Evolutionary conservation across 2,888 invertebrate genomes (phyloP).

Genomic region (Agonopterix heracliana): DNA sequence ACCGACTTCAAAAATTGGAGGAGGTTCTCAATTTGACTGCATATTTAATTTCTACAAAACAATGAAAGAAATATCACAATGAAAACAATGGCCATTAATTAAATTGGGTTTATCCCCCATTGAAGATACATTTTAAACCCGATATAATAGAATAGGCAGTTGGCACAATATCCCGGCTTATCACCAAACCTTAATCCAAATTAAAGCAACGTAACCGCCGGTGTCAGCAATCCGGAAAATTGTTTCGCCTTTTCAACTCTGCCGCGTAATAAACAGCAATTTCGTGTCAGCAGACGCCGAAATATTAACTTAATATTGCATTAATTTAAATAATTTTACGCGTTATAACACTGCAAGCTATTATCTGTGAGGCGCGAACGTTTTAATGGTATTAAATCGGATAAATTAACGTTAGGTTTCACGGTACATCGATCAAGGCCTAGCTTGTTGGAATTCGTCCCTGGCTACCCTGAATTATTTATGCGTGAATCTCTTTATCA

Average conservation of each 20-base stretch:
- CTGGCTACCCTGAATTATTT: too few relatives aligned
- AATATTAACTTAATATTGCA: constrained; percentile 9
- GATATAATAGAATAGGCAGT: constrained; percentile 9
- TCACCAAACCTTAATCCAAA: constrained; percentile 1
- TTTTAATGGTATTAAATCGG: neutral
- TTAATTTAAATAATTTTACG: constrained; percentile 8
- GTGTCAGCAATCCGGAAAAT: constrained; percentile 18
- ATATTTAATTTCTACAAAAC: too few relatives aligned
- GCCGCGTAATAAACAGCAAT: constrained; percentile 8
- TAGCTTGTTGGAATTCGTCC: too few relatives aligned
- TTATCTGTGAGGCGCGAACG: neutral
- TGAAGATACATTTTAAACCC: neutral
- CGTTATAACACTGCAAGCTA: neutral
- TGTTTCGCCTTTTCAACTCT: constrained; percentile 17
- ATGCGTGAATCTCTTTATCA: too few relatives aligned
- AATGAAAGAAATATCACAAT: too few relatives aligned
- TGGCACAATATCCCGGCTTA: constrained; percentile 1
- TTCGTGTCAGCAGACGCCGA: constrained; percentile 9
- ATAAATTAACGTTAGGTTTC: too few relatives aligned
- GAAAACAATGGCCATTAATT: too few relatives aligned
- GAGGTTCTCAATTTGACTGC: too few relatives aligned
- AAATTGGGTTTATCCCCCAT: too few relatives aligned
- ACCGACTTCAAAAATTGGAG: too few relatives aligned
- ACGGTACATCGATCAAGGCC: too few relatives aligned
- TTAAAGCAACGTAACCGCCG: constrained; percentile 11